These are phyloP conservation scores for Stictocephala bisonia DNA, from an alignment of 2,888 invertebrate species.

Conservation along the genomic window DNA sequence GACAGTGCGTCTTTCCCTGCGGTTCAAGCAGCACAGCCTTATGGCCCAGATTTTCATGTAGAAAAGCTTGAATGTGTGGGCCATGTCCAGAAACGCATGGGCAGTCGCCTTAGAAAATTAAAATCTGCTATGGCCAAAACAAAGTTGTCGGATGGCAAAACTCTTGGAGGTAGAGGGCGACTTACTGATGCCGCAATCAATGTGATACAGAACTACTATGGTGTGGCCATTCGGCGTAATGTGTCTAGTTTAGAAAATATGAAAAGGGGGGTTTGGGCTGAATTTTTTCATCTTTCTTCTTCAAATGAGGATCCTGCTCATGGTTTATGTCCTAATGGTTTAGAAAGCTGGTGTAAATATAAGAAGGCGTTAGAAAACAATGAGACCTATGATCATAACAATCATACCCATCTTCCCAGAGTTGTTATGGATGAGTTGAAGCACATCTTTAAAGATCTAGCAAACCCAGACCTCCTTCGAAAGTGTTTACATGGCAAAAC, in stretches of 20 bases:
- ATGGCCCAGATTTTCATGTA: background rate
- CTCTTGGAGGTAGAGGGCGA: conserved; percentile 5
- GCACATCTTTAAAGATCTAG: conserved; percentile 13
- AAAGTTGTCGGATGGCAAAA: conserved; percentile 5
- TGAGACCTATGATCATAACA: background rate
- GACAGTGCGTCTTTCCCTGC: conserved; percentile 5
- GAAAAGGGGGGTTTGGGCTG: conserved; percentile 14
- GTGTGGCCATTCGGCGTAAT: conserved; percentile 1
- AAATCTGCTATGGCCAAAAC: conserved; percentile 2
- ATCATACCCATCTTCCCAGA: background rate
- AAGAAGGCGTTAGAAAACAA: background rate
- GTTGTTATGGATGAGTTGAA: background rate
- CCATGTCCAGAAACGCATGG: conserved; percentile 18
- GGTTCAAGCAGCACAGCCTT: background rate
- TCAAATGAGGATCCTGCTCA: background rate
- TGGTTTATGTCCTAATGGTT: background rate
- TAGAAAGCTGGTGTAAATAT: conserved; percentile 13
- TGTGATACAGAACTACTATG: conserved; percentile 17
- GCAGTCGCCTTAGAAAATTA: conserved; percentile 1
- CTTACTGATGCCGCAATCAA: conserved; percentile 7
- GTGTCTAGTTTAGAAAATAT: background rate
- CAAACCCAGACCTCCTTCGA: conserved; percentile 12
- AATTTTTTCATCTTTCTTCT: background rate
- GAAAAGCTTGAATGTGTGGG: conserved; percentile 27
- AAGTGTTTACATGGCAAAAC: conserved; percentile 29